Conservation (phyloP, 2,113 vertebrate genomes). For the Lepus americanus region DNA sequence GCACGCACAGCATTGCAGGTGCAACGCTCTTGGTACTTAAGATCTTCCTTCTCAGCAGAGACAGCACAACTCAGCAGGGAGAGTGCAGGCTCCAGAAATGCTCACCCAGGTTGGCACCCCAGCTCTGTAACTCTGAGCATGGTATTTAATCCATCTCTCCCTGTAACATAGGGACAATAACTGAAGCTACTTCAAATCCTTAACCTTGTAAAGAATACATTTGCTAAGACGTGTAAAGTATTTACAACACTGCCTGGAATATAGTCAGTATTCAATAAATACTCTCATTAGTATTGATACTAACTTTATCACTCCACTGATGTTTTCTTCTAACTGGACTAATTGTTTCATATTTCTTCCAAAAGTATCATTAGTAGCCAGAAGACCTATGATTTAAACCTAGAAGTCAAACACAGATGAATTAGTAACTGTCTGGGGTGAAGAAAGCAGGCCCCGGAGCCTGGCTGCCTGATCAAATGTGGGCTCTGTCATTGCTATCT, state of each 20-base stretch:
- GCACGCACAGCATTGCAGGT: background rate
- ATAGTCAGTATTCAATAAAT: conserved; percentile 26
- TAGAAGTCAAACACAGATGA: background rate
- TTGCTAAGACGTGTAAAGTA: background rate
- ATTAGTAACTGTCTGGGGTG: background rate
- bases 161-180: background rate
- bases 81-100: background rate
- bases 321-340: background rate
- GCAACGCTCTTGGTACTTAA: background rate
- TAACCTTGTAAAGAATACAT: background rate
- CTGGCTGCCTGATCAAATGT: background rate
- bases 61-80: background rate
- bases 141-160: background rate
- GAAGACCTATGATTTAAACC: conserved; percentile 15
- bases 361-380: background rate
- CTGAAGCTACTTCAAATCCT: background rate
- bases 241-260: background rate
- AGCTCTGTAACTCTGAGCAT: background rate
- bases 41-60: background rate
- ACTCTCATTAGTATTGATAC: background rate
- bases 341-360: background rate
- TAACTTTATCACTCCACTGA: background rate
- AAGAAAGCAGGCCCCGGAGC: background rate
- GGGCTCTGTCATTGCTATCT: background rate
- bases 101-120: too few relatives aligned